phyloP scores from a whole-genome alignment of 2,888 invertebrate genomes.

The Dermolepida albohirtum region DNA sequence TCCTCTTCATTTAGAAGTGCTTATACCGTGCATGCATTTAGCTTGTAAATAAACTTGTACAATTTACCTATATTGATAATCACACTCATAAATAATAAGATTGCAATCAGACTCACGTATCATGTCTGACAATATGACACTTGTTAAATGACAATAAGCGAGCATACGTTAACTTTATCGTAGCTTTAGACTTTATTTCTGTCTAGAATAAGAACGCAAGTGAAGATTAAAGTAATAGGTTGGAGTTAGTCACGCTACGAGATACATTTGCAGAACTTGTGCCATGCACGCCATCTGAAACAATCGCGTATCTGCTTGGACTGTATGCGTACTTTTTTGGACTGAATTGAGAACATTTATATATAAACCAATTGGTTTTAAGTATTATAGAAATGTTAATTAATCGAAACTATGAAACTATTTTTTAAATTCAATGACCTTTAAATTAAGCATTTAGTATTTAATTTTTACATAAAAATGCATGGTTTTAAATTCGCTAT shows the following conservation, averaged over 20 bases:
- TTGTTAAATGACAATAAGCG: slow-evolving; percentile 36
- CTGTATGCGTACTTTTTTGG: too few species aligned
- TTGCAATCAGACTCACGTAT: slow-evolving; percentile 31
- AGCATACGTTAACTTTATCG: slow-evolving; percentile 36
- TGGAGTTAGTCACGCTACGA: slow-evolving; percentile 37
- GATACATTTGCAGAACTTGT: slow-evolving; percentile 30
- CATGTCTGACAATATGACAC: slow-evolving; percentile 34
- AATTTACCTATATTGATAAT: neutral
- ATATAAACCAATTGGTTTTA: too few species aligned
- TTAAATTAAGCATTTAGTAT: too few species aligned
- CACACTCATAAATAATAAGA: slow-evolving; percentile 23
- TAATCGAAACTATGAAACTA: too few species aligned
- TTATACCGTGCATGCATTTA: neutral
- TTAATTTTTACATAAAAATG: too few species aligned
- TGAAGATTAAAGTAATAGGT: slow-evolving; percentile 36
- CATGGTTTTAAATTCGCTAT: too few species aligned
- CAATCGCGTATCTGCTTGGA: neutral
- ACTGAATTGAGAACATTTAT: too few species aligned
- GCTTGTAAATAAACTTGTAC: neutral
- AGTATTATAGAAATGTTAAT: too few species aligned
- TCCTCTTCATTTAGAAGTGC: too few species aligned
- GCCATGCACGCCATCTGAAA: slow-evolving; percentile 30
- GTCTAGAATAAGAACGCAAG: slow-evolving; percentile 34
- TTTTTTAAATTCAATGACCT: too few species aligned
- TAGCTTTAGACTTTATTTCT: slow-evolving; percentile 31